phyloP scores from a whole-genome alignment of 2,797 vertebrate genomes.

The Petrocephalus sullivani region DNA sequence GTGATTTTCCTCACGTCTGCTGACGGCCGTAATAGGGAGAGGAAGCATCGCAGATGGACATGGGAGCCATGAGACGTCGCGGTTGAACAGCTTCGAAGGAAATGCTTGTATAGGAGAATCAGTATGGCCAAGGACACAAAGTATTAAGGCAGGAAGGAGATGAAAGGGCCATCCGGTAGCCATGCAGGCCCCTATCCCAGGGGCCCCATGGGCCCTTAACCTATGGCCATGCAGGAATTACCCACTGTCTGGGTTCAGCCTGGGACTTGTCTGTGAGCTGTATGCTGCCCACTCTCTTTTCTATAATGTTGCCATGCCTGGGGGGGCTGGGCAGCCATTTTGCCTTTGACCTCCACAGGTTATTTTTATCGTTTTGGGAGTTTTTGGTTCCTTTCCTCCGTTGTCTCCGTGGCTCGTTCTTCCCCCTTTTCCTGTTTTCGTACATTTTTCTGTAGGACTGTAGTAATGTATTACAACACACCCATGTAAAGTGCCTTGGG shows the following conservation, averaged over 20 bases:
- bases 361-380: background rate
- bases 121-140: background rate
- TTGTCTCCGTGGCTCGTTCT: background rate
- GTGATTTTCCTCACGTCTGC: background rate
- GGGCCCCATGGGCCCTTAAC: too few species aligned
- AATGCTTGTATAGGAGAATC: background rate
- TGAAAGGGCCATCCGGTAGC: background rate
- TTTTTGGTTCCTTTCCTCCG: background rate
- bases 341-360: background rate
- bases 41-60: background rate
- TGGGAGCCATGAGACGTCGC: background rate
- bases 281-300: background rate
- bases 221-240: background rate
- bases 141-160: background rate
- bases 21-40: background rate
- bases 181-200: background rate
- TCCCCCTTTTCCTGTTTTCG: background rate
- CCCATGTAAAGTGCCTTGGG: background rate
- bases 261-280: background rate
- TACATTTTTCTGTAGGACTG: background rate
- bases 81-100: background rate
- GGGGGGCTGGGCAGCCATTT: background rate
- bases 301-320: background rate
- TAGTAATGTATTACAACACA: background rate
- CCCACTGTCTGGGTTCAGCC: background rate